Base-by-base conservation (phyloP, 2,113 vertebrate species). In the Setophaga petechia region DNA sequence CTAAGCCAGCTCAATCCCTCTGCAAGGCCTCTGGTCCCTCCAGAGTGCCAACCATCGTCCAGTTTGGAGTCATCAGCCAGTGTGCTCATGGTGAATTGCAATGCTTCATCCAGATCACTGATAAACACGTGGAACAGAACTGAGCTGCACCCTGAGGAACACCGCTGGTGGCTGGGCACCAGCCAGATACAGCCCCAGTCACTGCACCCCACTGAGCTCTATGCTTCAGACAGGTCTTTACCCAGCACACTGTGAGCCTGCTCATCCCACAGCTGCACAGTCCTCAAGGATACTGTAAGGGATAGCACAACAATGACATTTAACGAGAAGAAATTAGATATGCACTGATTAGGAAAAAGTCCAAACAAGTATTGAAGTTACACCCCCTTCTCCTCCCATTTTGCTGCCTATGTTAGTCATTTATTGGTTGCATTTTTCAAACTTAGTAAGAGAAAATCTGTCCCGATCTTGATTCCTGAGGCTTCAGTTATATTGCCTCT, bases 141-240 rank as follows among this genome's bases (percentile, higher is more conserved):
- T 23, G 18, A 22, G 3, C 41, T 37, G 33, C 33, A 52, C 33
- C 65, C 51, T 44, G 37, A 58, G 62, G 28, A 51, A 1, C 57
- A 35, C 6, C 0, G 0, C 67, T 46, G 37, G 28, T 44, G 23
- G 17, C 37, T 14, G 35, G 6, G 22, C 23, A 15, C 33, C 43
- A 37, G 31, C 35, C 58, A 72, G 43, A 17, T 4, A 10, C 31
- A 52, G 33, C 54, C n/a, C 22, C 25, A 52, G 19, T 2, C 51
- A 18, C 31, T 35, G 27, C 58, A 43, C 11, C n/a, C 30, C 33
- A 33, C 71, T n/a, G 31, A 57, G 54, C 72, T 74, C 72, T 22
- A 6, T 33, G 6, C 33, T 59, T 47, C 55, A 47, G 55, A 54
- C 41, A 58, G 24, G 13, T 58, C 52, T 46, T 46, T 24, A 58